A percentile compares a stretch with the other conserved stretches of the same genome.
phyloP scores from a whole-genome alignment of 2,797 vertebrate genomes.

The Ambastaia sidthimunki region DNA sequence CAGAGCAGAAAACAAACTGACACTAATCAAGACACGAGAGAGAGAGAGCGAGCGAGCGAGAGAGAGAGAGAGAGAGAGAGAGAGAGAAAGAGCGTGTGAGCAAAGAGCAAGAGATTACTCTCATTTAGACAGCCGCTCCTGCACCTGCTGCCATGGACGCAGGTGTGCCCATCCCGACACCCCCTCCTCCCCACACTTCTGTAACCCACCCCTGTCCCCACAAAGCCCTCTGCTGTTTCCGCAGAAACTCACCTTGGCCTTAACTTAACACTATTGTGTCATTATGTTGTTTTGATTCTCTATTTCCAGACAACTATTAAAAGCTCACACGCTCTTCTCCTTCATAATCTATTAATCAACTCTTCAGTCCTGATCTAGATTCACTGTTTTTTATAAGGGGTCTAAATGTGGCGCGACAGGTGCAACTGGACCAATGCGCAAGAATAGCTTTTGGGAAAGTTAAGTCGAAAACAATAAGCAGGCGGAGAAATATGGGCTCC shows the following conservation, averaged over 20 bases:
- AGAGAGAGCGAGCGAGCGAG: background rate
- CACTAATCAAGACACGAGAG: constrained; percentile 44
- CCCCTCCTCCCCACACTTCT: background rate
- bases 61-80: background rate
- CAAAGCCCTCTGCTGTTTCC: constrained; percentile 70
- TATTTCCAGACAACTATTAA: constrained; percentile 63
- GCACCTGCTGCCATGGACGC: constrained; percentile 80
- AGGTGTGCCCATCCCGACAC: constrained; percentile 74
- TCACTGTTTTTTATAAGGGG: background rate
- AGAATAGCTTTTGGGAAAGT: constrained; percentile 43
- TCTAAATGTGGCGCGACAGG: constrained; percentile 41
- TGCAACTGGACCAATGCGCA: constrained; percentile 21
- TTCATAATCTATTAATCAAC: constrained; percentile 52
- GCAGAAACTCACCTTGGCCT: constrained; percentile 72
- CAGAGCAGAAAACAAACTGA: constrained; percentile 73
- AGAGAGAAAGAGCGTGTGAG: too few relatives aligned
- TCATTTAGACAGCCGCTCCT: constrained; percentile 76
- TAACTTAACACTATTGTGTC: constrained; percentile 70
- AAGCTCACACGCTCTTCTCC: constrained; percentile 21
- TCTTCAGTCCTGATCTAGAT: constrained; percentile 46
- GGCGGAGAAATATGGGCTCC: constrained; percentile 6
- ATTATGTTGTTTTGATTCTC: constrained; percentile 64
- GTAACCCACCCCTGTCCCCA: constrained; percentile 56
- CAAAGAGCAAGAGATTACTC: constrained; percentile 72
- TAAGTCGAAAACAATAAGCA: constrained; percentile 46